A percentile compares a stretch with the other conserved stretches of the same genome.
phyloP scores from a whole-genome alignment of 2,888 invertebrate genomes.

The Arctia plantaginis region DNA sequence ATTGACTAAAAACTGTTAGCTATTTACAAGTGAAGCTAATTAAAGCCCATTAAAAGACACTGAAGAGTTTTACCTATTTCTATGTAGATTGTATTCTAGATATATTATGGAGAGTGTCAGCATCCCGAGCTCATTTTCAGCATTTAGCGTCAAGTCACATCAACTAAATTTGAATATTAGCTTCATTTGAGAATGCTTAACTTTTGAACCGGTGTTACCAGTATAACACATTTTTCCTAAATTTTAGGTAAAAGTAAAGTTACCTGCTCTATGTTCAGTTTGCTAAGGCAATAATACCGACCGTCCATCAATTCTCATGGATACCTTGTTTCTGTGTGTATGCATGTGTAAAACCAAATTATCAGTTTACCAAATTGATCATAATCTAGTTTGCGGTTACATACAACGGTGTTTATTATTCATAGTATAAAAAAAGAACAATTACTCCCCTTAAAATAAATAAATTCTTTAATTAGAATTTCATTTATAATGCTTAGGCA shows the following conservation, averaged over 20 bases:
- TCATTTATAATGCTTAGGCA: no score
- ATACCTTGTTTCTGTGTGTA: no score
- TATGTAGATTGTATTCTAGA: background rate
- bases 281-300: background rate
- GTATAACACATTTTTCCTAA: background rate
- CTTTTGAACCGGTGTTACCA: background rate
- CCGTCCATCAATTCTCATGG: background rate
- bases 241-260: background rate
- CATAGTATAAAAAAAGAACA: no score
- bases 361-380: background rate
- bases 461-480: no score
- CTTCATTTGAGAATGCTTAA: constrained; percentile 9
- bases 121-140: background rate
- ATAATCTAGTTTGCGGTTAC: background rate
- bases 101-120: background rate
- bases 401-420: no score
- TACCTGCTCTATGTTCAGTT: background rate
- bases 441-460: no score
- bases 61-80: background rate
- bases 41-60: background rate
- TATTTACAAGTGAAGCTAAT: background rate
- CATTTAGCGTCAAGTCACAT: constrained; percentile 13
- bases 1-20: no score
- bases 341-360: background rate
- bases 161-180: constrained; percentile 10